phyloP scores from a whole-genome alignment of 92 coral and sea anemone species.

The Isaurus tuberculatus region DNA sequence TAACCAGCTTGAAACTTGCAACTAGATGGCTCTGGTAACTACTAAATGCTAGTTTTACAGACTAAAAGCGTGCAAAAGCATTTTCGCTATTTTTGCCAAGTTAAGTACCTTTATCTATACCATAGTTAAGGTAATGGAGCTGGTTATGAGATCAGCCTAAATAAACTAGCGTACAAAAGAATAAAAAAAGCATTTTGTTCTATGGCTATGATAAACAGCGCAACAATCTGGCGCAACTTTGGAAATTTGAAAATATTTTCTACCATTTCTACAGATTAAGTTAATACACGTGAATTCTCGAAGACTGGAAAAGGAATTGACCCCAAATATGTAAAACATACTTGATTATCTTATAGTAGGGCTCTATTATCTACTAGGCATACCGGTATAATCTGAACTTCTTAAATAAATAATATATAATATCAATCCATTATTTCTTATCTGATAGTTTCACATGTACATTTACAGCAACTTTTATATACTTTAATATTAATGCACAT shows the following conservation, averaged over 20 bases:
- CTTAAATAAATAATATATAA: constrained; percentile 74
- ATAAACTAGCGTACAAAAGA: not conserved
- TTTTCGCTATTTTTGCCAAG: not conserved
- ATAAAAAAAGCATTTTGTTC: not conserved
- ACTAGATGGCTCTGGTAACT: not conserved
- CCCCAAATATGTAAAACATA: not conserved
- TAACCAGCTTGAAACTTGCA: not conserved
- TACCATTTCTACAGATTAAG: not conserved
- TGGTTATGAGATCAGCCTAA: not conserved
- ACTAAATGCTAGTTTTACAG: not conserved
- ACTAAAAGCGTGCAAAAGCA: not conserved
- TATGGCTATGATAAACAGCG: not conserved
- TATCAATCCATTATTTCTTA: constrained; percentile 68
- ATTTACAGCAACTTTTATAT: constrained; percentile 9
- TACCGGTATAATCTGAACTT: not conserved
- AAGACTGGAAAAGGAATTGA: not conserved
- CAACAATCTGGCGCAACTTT: not conserved
- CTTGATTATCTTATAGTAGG: not conserved
- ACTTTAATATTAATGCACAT: not conserved
- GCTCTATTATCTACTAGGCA: not conserved
- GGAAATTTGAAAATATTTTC: not conserved
- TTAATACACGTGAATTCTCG: not conserved
- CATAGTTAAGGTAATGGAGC: not conserved
- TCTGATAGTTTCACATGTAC: constrained; percentile 32
- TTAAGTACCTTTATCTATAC: not conserved